These are phyloP conservation scores for Microplitis manilae DNA, from an alignment of 2,888 invertebrate genomes.

Conservation along the genomic window DNA sequence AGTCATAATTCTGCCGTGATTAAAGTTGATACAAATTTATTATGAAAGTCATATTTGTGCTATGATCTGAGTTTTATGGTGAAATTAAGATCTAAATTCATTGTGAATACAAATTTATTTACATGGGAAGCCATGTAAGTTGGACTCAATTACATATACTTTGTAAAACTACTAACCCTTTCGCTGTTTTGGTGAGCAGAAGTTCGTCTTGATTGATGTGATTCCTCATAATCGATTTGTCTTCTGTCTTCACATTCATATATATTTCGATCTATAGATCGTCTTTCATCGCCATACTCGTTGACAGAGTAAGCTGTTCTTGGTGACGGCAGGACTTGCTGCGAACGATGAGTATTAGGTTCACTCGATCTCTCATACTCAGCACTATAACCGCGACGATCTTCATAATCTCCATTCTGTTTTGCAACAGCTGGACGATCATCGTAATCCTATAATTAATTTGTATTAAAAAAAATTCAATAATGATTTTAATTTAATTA, in stretches of 20 bases:
- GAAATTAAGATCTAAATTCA: no score
- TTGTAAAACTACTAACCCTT: constrained; percentile 50
- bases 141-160: no score
- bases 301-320: constrained; percentile 58
- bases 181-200: constrained; percentile 56
- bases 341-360: constrained; percentile 52
- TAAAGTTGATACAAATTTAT: no score
- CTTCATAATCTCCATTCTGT: constrained; percentile 45
- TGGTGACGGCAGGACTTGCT: constrained; percentile 58
- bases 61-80: no score
- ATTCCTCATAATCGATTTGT: constrained; percentile 61
- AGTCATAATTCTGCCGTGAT: no score
- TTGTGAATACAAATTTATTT: no score
- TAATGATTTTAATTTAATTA: neutral
- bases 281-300: constrained; percentile 62
- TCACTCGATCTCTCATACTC: constrained; percentile 61
- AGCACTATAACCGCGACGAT: constrained; percentile 50
- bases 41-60: no score
- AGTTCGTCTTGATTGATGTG: constrained; percentile 52
- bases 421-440: constrained; percentile 50
- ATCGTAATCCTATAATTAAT: constrained; percentile 57
- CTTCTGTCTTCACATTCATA: constrained; percentile 61
- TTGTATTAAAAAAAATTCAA: neutral
- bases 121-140: no score
- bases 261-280: constrained; percentile 56